Evolutionary conservation across 2,888 invertebrate species (phyloP).

Genomic region (Aleiodes testaceus): DNA sequence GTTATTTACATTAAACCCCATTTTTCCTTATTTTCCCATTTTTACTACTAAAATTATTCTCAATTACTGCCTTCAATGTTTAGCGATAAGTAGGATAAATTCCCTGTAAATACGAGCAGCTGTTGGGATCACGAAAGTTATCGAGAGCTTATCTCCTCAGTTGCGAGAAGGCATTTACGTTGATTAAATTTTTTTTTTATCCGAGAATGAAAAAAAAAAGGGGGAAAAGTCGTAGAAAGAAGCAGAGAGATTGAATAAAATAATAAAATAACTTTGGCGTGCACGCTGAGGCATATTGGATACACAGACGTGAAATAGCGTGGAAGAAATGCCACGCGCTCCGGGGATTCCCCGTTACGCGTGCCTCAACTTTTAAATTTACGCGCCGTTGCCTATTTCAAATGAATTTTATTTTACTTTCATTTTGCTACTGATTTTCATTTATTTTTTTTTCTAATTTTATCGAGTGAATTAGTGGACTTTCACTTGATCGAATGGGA

Average conservation of each 20-base stretch:
- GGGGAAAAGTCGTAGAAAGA: background rate
- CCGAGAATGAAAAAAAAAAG: background rate
- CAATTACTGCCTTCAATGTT: background rate
- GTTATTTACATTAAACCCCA: too few relatives aligned
- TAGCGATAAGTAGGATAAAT: background rate
- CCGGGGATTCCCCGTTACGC: constrained; percentile 30
- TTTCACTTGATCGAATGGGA: constrained; percentile 4
- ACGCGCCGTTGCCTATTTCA: constrained; percentile 20
- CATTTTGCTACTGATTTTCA: background rate
- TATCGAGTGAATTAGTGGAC: constrained; percentile 8
- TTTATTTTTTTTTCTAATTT: background rate
- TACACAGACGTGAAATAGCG: background rate
- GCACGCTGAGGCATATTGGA: background rate
- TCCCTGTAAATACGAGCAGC: background rate
- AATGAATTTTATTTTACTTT: constrained; percentile 13
- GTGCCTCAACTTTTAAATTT: constrained; percentile 20
- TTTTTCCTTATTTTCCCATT: too few relatives aligned
- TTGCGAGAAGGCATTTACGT: constrained; percentile 26
- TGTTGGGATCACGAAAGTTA: background rate
- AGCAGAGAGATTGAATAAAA: too few relatives aligned
- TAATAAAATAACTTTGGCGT: constrained; percentile 25
- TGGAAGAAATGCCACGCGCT: constrained; percentile 21
- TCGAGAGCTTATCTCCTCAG: constrained; percentile 23
- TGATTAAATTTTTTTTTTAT: constrained; percentile 29
- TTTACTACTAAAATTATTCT: too few relatives aligned